Conservation (phyloP, 2,113 vertebrate species). For the Stictonetta naevosa region DNA sequence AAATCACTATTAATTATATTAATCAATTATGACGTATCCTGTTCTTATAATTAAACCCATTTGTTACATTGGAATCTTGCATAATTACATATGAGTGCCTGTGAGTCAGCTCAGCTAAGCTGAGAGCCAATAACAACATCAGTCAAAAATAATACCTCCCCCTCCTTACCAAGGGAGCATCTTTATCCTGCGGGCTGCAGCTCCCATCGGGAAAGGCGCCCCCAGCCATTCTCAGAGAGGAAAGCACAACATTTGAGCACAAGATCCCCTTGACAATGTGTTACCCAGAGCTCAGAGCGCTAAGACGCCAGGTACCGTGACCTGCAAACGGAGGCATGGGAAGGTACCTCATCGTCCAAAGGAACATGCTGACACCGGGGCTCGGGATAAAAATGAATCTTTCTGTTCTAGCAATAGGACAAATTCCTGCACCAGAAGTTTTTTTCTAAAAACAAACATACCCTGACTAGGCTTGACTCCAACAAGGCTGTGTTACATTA, state of each 20-base stretch:
- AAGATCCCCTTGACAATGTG: rapidly evolving
- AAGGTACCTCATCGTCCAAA: neutral
- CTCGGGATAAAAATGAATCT: neutral
- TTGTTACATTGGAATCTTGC: neutral
- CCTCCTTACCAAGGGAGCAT: neutral
- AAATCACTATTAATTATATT: neutral
- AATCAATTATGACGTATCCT: neutral
- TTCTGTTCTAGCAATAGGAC: neutral
- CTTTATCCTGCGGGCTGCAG: neutral
- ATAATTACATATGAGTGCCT: rapidly evolving
- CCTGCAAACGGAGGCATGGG: neutral
- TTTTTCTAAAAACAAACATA: neutral
- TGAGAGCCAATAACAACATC: neutral
- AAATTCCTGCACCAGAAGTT: neutral
- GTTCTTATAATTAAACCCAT: neutral
- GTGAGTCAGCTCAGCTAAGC: neutral
- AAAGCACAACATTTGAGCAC: rapidly evolving
- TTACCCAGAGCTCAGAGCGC: rapidly evolving
- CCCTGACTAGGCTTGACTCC: neutral
- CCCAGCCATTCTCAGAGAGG: neutral
- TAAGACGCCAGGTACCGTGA: neutral
- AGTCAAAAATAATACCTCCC: neutral
- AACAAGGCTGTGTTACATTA: neutral
- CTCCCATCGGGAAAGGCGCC: neutral
- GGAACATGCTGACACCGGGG: rapidly evolving